Conservation (phyloP, 2,888 invertebrate genomes). For the Spilosoma lubricipeda region DNA sequence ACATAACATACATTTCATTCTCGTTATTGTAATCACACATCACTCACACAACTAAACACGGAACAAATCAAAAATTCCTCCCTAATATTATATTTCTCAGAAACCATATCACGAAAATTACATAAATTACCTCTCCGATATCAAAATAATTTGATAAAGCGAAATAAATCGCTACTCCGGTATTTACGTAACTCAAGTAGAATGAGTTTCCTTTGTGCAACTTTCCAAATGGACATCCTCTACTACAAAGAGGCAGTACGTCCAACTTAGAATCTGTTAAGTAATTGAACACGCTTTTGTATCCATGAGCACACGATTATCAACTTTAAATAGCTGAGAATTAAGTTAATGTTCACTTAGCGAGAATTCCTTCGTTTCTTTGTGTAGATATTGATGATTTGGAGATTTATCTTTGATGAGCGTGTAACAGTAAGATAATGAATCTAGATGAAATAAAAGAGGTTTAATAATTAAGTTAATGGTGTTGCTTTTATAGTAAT, state of each 20-base stretch:
- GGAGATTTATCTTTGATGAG: conserved; percentile 46
- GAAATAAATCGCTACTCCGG: conserved; percentile 39
- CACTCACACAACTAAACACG: not conserved
- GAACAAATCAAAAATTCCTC: not conserved
- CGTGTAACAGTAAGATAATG: conserved; percentile 36
- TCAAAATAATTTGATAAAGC: conserved; percentile 20
- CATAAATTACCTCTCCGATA: not conserved
- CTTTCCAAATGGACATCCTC: conserved; percentile 56
- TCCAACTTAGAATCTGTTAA: conserved; percentile 55
- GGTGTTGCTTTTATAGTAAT: conserved; percentile 7
- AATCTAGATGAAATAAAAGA: conserved; percentile 29
- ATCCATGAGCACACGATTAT: conserved; percentile 46
- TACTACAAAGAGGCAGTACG: conserved; percentile 50
- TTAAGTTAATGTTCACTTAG: conserved; percentile 32
- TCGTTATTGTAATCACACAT: too few species aligned
- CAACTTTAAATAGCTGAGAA: conserved; percentile 28
- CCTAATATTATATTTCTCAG: not conserved
- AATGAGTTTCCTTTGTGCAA: conserved; percentile 52
- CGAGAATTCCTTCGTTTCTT: conserved; percentile 15
- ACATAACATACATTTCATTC: too few species aligned
- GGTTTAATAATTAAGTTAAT: conserved; percentile 36
- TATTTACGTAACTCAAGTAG: conserved; percentile 36
- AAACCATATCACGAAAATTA: not conserved
- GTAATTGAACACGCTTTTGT: conserved; percentile 58
- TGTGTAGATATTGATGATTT: conserved; percentile 48